These are phyloP conservation scores for Trissolcus basalis DNA, from an alignment of 1,140 invertebrate genomes.

Conservation along the genomic window DNA sequence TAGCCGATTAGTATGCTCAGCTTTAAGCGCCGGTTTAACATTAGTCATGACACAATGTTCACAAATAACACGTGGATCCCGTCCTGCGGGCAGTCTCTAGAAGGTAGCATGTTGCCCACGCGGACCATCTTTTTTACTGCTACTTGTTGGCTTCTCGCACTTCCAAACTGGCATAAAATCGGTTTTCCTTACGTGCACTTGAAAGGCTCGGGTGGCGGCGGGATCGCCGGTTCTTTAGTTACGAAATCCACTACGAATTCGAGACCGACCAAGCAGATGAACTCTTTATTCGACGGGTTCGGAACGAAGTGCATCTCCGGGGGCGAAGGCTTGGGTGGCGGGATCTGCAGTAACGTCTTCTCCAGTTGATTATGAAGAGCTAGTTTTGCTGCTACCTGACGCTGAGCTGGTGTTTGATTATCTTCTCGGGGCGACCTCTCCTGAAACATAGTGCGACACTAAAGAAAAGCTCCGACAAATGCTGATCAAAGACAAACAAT, in stretches of 20 bases:
- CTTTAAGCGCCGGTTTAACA: constrained; percentile 97
- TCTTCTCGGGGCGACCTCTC: constrained; percentile 79
- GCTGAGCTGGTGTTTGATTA: constrained; percentile 91
- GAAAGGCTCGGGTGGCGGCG: constrained; percentile 83
- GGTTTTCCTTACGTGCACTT: constrained; percentile 96
- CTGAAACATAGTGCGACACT: constrained; percentile 60
- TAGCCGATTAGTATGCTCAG: constrained; percentile 96
- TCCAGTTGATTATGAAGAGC: constrained; percentile 97
- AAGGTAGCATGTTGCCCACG: constrained; percentile 74
- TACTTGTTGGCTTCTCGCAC: constrained; percentile 85
- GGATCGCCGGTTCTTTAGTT: constrained; percentile 84
- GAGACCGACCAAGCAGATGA: constrained; percentile 95
- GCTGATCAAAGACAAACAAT: neutral
- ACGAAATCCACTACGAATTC: constrained; percentile 98
- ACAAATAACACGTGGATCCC: constrained; percentile 92
- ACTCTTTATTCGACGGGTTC: constrained; percentile 97
- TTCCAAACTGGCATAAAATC: constrained; percentile 99
- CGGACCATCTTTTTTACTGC: constrained; percentile 72
- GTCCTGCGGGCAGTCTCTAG: constrained; percentile 77
- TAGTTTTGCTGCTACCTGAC: constrained; percentile 97
- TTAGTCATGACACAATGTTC: constrained; percentile 99
- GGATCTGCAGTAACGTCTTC: constrained; percentile 97
- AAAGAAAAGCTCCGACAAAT: constrained; percentile 3
- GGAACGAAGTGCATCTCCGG: constrained; percentile 99
- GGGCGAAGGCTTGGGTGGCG: constrained; percentile 96